phyloP scores from a whole-genome alignment of 2,888 invertebrate species.

The Drosophila rellima region DNA sequence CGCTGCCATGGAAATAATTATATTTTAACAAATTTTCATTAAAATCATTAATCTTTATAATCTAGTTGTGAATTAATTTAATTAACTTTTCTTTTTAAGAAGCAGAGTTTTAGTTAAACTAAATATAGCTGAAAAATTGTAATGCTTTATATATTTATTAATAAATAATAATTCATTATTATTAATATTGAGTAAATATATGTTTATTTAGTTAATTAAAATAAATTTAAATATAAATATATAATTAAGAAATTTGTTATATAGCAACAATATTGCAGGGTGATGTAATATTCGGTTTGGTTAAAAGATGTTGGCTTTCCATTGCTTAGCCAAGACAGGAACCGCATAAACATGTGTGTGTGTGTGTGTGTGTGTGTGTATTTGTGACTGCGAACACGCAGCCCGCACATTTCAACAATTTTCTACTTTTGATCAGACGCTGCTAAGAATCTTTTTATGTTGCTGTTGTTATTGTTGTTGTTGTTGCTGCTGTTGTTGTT shows the following conservation, averaged over 20 bases:
- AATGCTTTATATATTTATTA: too few species aligned
- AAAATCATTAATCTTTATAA: too few species aligned
- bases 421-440: constrained; percentile 20
- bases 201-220: too few species aligned
- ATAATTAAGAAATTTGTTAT: too few species aligned
- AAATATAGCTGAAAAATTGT: too few species aligned
- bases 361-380: background rate
- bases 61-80: too few species aligned
- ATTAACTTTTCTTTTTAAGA: too few species aligned
- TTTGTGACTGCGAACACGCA: constrained; percentile 9
- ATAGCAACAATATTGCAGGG: background rate
- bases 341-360: constrained; percentile 16
- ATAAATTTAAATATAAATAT: too few species aligned
- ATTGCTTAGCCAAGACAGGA: constrained; percentile 37
- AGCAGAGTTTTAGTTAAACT: too few species aligned
- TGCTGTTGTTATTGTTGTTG: constrained; percentile 7
- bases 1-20: background rate
- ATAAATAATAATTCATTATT: too few species aligned
- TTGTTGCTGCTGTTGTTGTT: constrained; percentile 7
- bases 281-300: background rate
- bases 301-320: background rate
- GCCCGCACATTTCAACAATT: constrained; percentile 37
- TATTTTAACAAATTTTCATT: too few species aligned
- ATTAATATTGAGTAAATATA: too few species aligned
- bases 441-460: constrained; percentile 20